These are phyloP conservation scores for Brachionus koreanus DNA, from an alignment of 1,140 invertebrate species.

Conservation along the genomic window DNA sequence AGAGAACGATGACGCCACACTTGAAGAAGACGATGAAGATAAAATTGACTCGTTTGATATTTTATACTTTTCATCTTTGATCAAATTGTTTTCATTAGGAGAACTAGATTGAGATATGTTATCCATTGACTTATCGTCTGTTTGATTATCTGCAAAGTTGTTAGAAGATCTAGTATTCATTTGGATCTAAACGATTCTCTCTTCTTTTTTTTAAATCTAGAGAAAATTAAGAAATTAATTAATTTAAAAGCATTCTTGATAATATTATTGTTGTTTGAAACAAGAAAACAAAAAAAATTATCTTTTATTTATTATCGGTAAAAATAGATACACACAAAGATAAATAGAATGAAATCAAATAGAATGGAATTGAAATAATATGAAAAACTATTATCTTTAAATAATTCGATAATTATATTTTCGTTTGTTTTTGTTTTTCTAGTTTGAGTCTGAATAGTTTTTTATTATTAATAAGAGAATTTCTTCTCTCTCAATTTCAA, in stretches of 20 bases:
- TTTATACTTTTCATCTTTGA: conserved; percentile 22
- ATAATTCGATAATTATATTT: conserved; percentile 44
- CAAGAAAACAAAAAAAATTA: conserved; percentile 11
- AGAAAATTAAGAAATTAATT: conserved; percentile 32
- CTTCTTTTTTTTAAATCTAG: neutral
- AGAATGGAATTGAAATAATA: conserved; percentile 24
- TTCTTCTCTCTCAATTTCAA: neutral
- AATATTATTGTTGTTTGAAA: neutral
- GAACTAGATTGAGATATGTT: conserved; percentile 35
- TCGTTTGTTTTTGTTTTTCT: conserved; percentile 35
- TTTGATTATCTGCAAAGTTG: neutral
- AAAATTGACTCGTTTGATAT: conserved; percentile 14
- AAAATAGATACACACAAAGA: neutral
- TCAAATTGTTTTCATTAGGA: neutral
- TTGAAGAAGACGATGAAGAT: neutral
- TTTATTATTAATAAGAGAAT: conserved; percentile 31
- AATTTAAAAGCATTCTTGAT: conserved; percentile 24
- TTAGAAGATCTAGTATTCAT: neutral
- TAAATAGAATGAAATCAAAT: conserved; percentile 30
- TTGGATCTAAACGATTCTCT: neutral
- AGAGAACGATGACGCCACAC: neutral
- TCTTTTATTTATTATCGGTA: conserved; percentile 31
- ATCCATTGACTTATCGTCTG: conserved; percentile 14
- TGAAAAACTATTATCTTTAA: conserved; percentile 41
- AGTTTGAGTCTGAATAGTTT: conserved; percentile 24